A percentile compares a stretch with the other conserved stretches of the same genome.
These are phyloP conservation scores for Brachylomia viminalis DNA, from an alignment of 2,888 invertebrate genomes.

Conservation along the genomic window DNA sequence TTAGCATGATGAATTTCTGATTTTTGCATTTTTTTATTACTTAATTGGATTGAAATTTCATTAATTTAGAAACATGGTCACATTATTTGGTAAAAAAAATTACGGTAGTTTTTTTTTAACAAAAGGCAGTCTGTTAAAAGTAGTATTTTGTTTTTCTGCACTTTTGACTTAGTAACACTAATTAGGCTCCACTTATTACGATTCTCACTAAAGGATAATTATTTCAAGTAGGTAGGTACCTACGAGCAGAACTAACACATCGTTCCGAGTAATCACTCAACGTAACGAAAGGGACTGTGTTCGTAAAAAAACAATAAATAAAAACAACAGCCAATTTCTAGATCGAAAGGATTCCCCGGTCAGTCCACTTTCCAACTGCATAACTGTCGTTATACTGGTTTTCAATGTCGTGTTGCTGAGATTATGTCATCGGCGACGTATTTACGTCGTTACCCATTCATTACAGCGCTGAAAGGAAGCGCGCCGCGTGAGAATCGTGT, in stretches of 20 bases:
- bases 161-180: constrained; percentile 11
- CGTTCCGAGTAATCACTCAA: constrained; percentile 37
- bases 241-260: constrained; percentile 18
- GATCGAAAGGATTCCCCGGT: constrained; percentile 70
- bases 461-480: constrained; percentile 87
- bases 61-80: neutral
- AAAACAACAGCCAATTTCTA: constrained; percentile 69
- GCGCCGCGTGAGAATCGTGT: constrained; percentile 90
- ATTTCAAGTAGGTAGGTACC: too few species aligned
- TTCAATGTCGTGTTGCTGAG: constrained; percentile 77
- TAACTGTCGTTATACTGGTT: constrained; percentile 78
- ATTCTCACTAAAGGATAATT: constrained; percentile 43
- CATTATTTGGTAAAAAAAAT: neutral
- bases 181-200: constrained; percentile 28
- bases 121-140: neutral
- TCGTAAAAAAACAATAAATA: constrained; percentile 58
- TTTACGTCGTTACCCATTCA: constrained; percentile 87
- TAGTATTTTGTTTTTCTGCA: neutral
- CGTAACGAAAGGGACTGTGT: constrained; percentile 62
- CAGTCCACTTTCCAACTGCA: constrained; percentile 75
- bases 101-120: neutral
- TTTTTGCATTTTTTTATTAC: constrained; percentile 10
- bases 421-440: constrained; percentile 84
- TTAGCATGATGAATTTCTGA: constrained; percentile 5
- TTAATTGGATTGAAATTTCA: constrained; percentile 6